These are phyloP conservation scores for Apeira syringaria DNA, from an alignment of 2,888 invertebrate genomes.

Conservation along the genomic window DNA sequence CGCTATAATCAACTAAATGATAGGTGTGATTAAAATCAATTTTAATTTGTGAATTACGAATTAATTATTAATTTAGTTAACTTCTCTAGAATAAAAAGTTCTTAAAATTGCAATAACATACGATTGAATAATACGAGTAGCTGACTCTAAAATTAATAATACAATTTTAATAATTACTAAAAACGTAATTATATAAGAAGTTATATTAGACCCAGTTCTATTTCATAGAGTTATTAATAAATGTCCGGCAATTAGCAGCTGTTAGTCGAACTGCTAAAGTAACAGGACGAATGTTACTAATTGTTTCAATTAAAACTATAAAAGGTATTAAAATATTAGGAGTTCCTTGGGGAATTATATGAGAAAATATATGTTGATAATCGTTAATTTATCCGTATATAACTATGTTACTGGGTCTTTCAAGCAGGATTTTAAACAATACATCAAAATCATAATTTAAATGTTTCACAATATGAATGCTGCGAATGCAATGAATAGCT, in stretches of 20 bases:
- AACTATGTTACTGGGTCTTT: too few species aligned
- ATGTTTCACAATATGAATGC: too few species aligned
- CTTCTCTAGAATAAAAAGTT: constrained; percentile 88
- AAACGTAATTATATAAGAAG: constrained; percentile 50
- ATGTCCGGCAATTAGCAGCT: constrained; percentile 91
- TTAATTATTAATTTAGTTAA: constrained; percentile 58
- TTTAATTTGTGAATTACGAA: constrained; percentile 56
- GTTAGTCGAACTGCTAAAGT: constrained; percentile 88
- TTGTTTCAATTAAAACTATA: too few species aligned
- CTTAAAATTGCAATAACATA: too few species aligned
- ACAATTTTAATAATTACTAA: constrained; percentile 75
- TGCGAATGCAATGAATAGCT: too few species aligned
- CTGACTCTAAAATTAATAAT: constrained; percentile 82
- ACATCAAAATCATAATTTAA: too few species aligned
- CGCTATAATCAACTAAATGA: constrained; percentile 86
- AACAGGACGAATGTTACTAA: constrained; percentile 88
- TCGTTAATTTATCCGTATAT: constrained; percentile 62
- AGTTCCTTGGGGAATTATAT: too few species aligned
- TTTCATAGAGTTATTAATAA: constrained; percentile 85
- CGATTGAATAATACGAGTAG: constrained; percentile 86
- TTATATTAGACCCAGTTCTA: constrained; percentile 48
- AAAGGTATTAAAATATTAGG: too few species aligned
- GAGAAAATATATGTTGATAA: constrained; percentile 85
- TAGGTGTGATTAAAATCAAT: constrained; percentile 83
- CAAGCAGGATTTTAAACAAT: too few species aligned